A percentile compares a stretch with the other conserved stretches of the same genome.
These are phyloP conservation scores for Drosophila neoperkinsi DNA, from an alignment of 2,888 invertebrate species.

Conservation along the genomic window DNA sequence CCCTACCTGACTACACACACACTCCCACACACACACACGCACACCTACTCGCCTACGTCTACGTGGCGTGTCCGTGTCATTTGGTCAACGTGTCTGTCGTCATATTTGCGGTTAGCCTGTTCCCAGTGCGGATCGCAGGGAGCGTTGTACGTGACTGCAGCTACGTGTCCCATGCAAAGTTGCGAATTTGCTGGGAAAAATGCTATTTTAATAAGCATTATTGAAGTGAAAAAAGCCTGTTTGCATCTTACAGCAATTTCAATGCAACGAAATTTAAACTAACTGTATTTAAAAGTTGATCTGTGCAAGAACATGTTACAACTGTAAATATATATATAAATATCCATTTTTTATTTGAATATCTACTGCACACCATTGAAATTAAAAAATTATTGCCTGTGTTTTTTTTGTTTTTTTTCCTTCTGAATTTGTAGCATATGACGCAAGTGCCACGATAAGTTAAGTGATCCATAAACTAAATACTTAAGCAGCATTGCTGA, in stretches of 20 bases:
- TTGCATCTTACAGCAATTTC: constrained; percentile 16
- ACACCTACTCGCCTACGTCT: neutral
- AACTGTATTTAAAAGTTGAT: neutral
- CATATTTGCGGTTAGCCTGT: constrained; percentile 47
- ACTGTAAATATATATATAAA: neutral
- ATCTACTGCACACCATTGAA: neutral
- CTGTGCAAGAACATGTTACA: neutral
- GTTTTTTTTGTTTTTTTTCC: neutral
- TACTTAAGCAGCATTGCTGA: constrained; percentile 34
- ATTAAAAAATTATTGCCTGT: neutral
- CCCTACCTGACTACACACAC: neutral
- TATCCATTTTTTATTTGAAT: neutral
- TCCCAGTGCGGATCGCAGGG: constrained; percentile 11
- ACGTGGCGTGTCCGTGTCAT: constrained; percentile 56
- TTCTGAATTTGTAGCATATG: neutral
- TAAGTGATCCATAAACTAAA: constrained; percentile 45
- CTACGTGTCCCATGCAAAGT: constrained; percentile 45
- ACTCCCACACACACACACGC: neutral
- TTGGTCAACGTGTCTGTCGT: constrained; percentile 60
- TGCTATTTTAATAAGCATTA: constrained; percentile 54
- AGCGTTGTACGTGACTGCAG: constrained; percentile 51
- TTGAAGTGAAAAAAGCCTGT: constrained; percentile 19
- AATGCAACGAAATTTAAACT: neutral
- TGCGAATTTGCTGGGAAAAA: constrained; percentile 45
- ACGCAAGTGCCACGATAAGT: constrained; percentile 20